These are phyloP conservation scores for Tragelaphus imberbis DNA, from an alignment of 2,113 vertebrate genomes.

Conservation along the genomic window DNA sequence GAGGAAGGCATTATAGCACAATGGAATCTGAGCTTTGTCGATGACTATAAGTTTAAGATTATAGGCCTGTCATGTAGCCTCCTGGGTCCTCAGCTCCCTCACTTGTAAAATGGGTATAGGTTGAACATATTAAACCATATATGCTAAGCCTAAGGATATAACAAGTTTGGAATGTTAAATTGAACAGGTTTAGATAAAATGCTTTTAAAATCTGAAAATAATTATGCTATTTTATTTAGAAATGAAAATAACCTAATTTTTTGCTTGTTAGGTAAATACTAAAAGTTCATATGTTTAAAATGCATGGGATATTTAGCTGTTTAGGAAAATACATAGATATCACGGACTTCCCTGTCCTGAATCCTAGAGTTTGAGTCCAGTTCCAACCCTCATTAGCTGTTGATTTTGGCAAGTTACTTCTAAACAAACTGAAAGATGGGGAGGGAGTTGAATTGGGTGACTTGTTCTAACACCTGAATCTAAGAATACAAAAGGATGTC, in stretches of 20 bases:
- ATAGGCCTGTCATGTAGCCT: background rate
- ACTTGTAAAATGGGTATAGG: background rate
- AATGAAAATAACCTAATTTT: background rate
- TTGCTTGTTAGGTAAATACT: background rate
- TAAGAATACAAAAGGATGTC: background rate
- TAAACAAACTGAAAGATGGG: background rate
- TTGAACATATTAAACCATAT: background rate
- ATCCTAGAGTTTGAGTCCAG: background rate
- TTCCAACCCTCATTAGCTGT: background rate
- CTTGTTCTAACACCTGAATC: background rate
- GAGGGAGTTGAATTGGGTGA: background rate
- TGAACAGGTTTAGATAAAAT: background rate
- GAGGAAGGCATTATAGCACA: background rate
- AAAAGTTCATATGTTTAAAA: background rate
- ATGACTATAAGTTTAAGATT: background rate
- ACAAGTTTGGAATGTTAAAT: background rate
- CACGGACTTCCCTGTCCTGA: background rate
- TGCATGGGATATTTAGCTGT: background rate
- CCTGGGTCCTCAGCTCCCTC: background rate
- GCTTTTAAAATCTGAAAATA: background rate
- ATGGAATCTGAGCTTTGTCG: background rate
- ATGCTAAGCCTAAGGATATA: background rate
- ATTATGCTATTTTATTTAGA: background rate
- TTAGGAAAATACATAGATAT: background rate
- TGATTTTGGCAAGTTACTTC: background rate